Percentiles rank a stretch among this genome's conserved stretches.
These are phyloP conservation scores for Anolis apletophallus DNA, from an alignment of 2,797 vertebrate species.

Conservation along the genomic window DNA sequence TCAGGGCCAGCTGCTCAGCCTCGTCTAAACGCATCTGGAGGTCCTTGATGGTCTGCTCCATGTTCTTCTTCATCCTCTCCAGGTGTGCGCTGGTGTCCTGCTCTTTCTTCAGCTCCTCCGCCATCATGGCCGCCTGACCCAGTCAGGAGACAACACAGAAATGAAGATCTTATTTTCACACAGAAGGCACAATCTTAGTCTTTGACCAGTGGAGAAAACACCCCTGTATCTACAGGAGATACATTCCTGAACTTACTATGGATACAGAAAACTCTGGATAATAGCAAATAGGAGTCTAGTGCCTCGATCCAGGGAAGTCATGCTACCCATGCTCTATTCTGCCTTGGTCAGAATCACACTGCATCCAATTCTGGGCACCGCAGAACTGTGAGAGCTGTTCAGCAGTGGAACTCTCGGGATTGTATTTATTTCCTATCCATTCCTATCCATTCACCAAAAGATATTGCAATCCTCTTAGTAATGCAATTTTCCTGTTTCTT, in stretches of 20 bases:
- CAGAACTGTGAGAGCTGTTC: too few relatives aligned
- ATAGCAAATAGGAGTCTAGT: too few relatives aligned
- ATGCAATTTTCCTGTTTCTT: too few relatives aligned
- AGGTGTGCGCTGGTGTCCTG: slow-evolving; percentile 92
- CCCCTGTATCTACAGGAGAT: too few relatives aligned
- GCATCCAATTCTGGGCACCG: too few relatives aligned
- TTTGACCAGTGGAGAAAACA: neutral
- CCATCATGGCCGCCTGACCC: slow-evolving; percentile 91
- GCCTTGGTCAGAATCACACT: too few relatives aligned
- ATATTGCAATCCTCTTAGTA: neutral
- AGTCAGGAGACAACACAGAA: neutral
- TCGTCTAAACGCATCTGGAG: slow-evolving; percentile 90
- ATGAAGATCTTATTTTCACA: neutral
- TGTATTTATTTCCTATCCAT: neutral
- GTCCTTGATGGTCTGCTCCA: slow-evolving; percentile 92
- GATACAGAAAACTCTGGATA: too few relatives aligned
- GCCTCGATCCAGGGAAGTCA: too few relatives aligned
- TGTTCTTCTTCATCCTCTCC: slow-evolving; percentile 94
- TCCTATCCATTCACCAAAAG: neutral
- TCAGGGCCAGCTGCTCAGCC: slow-evolving; percentile 88
- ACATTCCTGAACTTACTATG: too few relatives aligned
- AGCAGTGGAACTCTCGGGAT: too few relatives aligned
- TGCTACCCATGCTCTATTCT: too few relatives aligned
- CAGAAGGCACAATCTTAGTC: too few relatives aligned
- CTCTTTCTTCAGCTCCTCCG: slow-evolving; percentile 94